phyloP scores from a whole-genome alignment of 2,113 vertebrate species.

The Psittacula cyanocephala region DNA sequence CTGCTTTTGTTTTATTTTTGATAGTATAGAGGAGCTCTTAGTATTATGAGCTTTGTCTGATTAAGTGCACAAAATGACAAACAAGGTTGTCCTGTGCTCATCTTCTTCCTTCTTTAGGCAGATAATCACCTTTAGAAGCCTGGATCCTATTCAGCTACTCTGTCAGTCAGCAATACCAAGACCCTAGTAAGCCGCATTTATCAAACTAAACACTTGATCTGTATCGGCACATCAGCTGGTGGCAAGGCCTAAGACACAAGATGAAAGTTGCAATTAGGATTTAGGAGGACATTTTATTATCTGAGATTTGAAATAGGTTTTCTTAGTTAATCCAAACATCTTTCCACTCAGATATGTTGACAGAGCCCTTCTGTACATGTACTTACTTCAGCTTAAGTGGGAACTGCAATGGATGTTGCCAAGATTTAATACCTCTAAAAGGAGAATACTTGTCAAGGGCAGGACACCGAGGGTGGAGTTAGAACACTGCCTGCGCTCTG shows the following conservation, averaged over 20 bases:
- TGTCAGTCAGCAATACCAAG: slow-evolving; percentile 68
- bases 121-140: slow-evolving; percentile 85
- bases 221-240: slow-evolving; percentile 74
- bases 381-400: slow-evolving; percentile 67
- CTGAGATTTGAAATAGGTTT: slow-evolving; percentile 74
- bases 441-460: slow-evolving; percentile 40
- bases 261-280: slow-evolving; percentile 80
- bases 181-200: slow-evolving; percentile 78
- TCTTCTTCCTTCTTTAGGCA: slow-evolving; percentile 84
- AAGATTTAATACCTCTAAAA: slow-evolving; percentile 51
- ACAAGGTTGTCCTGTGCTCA: slow-evolving; percentile 77
- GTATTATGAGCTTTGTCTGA: slow-evolving; percentile 75
- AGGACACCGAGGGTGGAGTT: not conserved
- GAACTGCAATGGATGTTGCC: slow-evolving; percentile 47
- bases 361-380: slow-evolving; percentile 52
- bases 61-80: slow-evolving; percentile 81
- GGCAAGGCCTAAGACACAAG: slow-evolving; percentile 69
- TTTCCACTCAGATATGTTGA: slow-evolving; percentile 65
- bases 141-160: slow-evolving; percentile 80
- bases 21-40: slow-evolving; percentile 69
- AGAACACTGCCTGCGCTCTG: not conserved
- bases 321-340: slow-evolving; percentile 71
- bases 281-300: slow-evolving; percentile 80
- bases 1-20: slow-evolving; percentile 80
- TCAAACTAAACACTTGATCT: slow-evolving; percentile 86